Evolutionary conservation across 2,797 vertebrate genomes (phyloP).

Genomic region (Podargus strigoides): DNA sequence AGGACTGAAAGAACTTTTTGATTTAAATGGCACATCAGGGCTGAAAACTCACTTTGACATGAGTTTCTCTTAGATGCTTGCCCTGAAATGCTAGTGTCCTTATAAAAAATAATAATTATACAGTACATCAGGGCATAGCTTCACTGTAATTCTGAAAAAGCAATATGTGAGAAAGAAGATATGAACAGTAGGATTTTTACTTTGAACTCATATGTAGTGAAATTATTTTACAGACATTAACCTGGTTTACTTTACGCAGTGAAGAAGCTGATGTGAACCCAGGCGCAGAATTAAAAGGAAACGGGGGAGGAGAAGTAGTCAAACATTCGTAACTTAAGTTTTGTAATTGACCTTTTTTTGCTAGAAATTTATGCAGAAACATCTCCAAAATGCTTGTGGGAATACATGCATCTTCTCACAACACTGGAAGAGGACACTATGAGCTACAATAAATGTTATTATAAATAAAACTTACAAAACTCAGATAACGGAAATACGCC

Average conservation of each 20-base stretch:
- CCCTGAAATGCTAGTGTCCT: not conserved
- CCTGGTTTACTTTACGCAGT: not conserved
- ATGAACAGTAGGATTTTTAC: not conserved
- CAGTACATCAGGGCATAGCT: not conserved
- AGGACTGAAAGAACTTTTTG: not conserved
- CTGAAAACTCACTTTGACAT: not conserved
- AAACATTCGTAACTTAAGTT: not conserved
- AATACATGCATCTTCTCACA: not conserved
- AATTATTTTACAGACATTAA: not conserved
- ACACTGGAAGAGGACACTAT: accelerated
- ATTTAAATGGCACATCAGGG: not conserved
- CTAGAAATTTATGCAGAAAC: not conserved
- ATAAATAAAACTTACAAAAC: not conserved
- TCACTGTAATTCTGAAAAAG: not conserved
- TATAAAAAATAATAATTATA: not conserved
- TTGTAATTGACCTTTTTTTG: not conserved
- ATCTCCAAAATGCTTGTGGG: not conserved
- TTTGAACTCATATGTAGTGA: not conserved
- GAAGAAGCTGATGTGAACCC: not conserved
- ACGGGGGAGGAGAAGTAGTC: not conserved
- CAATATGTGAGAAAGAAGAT: not conserved
- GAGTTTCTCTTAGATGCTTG: not conserved
- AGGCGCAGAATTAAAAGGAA: not conserved
- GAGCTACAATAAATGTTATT: not conserved
- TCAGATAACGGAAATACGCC: not conserved